Base-by-base conservation (phyloP, 37 sponge, comb jelly and placozoan genomes). In the Halichondria panicea region DNA sequence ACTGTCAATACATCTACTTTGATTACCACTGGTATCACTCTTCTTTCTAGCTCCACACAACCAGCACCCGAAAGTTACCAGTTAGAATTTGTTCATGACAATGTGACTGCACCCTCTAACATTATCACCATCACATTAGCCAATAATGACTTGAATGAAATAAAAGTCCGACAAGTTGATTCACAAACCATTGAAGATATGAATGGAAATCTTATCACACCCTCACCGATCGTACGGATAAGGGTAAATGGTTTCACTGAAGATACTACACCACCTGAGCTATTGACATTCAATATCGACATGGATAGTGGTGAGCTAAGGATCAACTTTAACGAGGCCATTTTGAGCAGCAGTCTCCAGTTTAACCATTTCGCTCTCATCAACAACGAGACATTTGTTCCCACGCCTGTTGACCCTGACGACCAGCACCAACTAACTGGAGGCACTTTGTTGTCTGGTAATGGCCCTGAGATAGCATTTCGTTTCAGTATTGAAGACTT, bases 141-240 rank as follows among this genome's bases (percentile, higher is more conserved):
- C n/a, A 88, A 89, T 33, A 72, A 89, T 82, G 94, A 93, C 53
- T 69, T 93, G 32, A 93, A 93, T 63, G 83, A 68, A 61, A 78
- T 93, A 43, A 93, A 93, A 60, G 37, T 65, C 8, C 81, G 42
- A 28, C 55, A 84, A 2, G 46, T 95, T 9, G 59, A 32, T 11
- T 25, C 70, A 32, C 11, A 37, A 31, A 71, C 87, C 38, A 83
- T 95, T 18, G 45, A 27, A 15, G 96, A 95, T 54, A 92, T 92
- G 90, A 72, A 85, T 32, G 45, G 43, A 39, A 88, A 89, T 57
- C 43, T 43, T 7, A 73, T 89, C 21, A 57, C 32, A 4, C n/a
- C 36, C 33, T 64, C 81, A 30, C 37, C 39, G 0, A 63, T 77
- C 25, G 18, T 48, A 4, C 53, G 15, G 33, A 57, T 80, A n/a